Evolutionary conservation across 2,113 vertebrate genomes (phyloP).

Genomic region (Barnardius zonarius): DNA sequence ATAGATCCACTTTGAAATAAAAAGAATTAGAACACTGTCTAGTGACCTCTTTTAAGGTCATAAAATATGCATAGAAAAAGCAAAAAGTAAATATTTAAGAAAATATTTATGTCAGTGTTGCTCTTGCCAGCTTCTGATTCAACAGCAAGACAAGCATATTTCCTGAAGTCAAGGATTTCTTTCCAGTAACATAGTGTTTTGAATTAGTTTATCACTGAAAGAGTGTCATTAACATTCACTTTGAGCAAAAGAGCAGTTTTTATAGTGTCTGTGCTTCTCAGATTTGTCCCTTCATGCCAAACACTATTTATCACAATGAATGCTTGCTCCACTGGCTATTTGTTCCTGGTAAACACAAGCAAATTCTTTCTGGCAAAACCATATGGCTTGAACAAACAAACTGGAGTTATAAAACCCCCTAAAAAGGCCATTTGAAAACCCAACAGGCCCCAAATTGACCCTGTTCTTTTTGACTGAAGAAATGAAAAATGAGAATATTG

Average conservation of each 20-base stretch:
- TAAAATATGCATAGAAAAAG: neutral
- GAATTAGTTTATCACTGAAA: conserved; percentile 13
- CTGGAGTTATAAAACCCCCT: neutral
- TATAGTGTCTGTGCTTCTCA: neutral
- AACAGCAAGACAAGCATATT: neutral
- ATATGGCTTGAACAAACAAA: conserved; percentile 28
- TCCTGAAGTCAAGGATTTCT: conserved; percentile 1
- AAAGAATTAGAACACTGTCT: neutral
- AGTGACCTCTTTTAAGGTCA: neutral
- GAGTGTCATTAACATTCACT: conserved; percentile 26
- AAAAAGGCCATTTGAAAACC: neutral
- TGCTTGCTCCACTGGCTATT: neutral
- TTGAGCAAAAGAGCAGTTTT: conserved; percentile 1
- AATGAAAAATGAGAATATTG: neutral
- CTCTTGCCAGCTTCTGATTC: conserved; percentile 28
- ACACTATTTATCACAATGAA: conserved; percentile 30
- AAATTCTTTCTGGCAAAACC: conserved; percentile 36
- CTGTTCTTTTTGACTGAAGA: neutral
- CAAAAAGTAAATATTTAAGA: neutral
- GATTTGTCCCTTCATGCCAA: conserved; percentile 3
- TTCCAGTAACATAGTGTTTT: conserved; percentile 5
- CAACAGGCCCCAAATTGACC: neutral
- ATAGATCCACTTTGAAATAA: neutral
- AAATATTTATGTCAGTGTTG: conserved; percentile 3
- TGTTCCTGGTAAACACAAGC: conserved; percentile 35